Conservation (phyloP, 2,113 vertebrate genomes). For the Apteryx mantelli region DNA sequence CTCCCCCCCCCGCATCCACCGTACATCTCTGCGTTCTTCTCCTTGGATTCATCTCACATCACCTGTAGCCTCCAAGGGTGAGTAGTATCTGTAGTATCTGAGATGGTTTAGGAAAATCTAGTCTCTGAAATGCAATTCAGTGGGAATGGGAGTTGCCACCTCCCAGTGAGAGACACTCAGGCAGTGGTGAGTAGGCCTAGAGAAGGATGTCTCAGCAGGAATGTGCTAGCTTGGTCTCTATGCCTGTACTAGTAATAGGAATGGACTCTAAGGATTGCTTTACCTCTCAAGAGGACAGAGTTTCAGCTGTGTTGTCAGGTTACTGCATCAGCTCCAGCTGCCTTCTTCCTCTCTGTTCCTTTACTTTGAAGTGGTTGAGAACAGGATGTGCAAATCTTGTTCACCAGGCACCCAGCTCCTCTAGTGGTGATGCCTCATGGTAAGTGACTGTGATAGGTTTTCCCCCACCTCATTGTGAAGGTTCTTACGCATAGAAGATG, state of each 20-base stretch:
- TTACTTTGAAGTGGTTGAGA: neutral
- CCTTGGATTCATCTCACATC: neutral
- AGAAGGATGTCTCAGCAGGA: neutral
- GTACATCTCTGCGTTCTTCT: neutral
- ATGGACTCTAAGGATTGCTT: too few relatives aligned
- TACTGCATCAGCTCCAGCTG: neutral
- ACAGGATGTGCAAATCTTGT: neutral
- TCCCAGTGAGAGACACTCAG: too few relatives aligned
- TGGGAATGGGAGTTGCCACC: neutral
- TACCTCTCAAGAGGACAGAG: neutral
- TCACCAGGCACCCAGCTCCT: too few relatives aligned
- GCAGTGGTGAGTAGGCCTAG: too few relatives aligned
- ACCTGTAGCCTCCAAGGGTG: constrained; percentile 73
- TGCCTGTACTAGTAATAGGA: neutral
- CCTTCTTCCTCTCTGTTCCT: neutral
- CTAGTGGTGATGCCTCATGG: neutral
- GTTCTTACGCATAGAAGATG: neutral
- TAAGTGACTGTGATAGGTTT: neutral
- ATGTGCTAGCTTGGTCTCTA: neutral
- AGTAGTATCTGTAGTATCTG: neutral
- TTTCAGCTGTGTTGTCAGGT: neutral
- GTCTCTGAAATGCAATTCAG: neutral
- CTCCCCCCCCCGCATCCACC: neutral
- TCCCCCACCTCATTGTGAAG: neutral
- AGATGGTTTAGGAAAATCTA: neutral